Conservation (phyloP, 1,140 invertebrate genomes). For the Tachypleus tridentatus region DNA sequence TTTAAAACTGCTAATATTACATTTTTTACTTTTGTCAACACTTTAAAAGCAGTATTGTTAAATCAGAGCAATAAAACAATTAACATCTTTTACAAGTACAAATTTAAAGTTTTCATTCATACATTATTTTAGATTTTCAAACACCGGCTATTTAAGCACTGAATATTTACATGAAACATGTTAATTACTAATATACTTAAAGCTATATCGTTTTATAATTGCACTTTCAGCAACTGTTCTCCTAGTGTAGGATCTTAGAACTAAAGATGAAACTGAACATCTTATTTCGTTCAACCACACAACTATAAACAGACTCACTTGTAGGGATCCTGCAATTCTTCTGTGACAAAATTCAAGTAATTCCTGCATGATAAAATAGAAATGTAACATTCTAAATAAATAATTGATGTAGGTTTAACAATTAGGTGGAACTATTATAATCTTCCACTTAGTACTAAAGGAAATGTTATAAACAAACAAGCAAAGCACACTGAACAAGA, state of each 20-base stretch:
- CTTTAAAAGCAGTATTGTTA: too few relatives aligned
- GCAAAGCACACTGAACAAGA: too few relatives aligned
- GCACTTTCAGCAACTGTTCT: background rate
- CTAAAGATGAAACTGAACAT: background rate
- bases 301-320: conserved; percentile 42
- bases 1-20: background rate
- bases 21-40: background rate
- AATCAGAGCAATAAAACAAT: too few relatives aligned
- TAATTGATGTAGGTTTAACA: too few relatives aligned
- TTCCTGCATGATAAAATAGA: conserved; percentile 45
- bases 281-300: background rate
- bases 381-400: too few relatives aligned
- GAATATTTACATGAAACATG: background rate
- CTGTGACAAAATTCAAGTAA: conserved; percentile 94
- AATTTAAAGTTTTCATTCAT: too few relatives aligned
- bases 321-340: conserved; percentile 79
- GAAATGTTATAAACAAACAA: too few relatives aligned
- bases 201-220: background rate
- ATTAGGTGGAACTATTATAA: too few relatives aligned
- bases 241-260: background rate
- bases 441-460: too few relatives aligned
- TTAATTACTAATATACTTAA: background rate
- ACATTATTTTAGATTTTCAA: too few relatives aligned
- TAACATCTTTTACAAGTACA: too few relatives aligned
- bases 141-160: too few relatives aligned